A percentile compares a stretch with the other conserved stretches of the same genome.
These are phyloP conservation scores for Antheraea mylitta DNA, from an alignment of 1,140 invertebrate genomes.

Conservation along the genomic window DNA sequence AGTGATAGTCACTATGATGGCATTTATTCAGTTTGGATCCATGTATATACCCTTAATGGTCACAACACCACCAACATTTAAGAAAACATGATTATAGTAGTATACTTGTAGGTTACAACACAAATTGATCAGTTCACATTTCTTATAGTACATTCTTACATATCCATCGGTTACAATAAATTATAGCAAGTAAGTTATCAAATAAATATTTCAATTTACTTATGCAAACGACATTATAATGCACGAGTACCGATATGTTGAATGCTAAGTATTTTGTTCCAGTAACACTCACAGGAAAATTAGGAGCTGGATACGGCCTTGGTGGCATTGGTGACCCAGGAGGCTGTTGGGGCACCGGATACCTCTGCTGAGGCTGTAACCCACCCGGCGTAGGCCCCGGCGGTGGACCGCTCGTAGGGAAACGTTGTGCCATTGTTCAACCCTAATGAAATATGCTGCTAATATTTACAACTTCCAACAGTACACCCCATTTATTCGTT, in stretches of 20 bases:
- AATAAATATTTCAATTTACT: too few relatives aligned
- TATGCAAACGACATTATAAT: not conserved
- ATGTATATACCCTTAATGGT: too few relatives aligned
- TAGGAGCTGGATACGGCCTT: constrained; percentile 58
- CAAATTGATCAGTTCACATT: too few relatives aligned
- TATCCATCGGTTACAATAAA: too few relatives aligned
- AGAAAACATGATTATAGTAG: too few relatives aligned
- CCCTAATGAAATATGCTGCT: not conserved
- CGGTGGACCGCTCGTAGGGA: constrained; percentile 46
- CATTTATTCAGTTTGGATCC: too few relatives aligned
- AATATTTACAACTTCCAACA: not conserved
- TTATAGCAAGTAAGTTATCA: too few relatives aligned
- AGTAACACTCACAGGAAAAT: constrained; percentile 49
- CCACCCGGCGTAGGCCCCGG: constrained; percentile 45
- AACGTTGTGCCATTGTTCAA: constrained; percentile 56
- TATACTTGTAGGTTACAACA: too few relatives aligned
- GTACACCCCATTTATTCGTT: not conserved
- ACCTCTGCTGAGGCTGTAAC: constrained; percentile 53
- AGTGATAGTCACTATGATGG: too few relatives aligned
- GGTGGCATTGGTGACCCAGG: constrained; percentile 58
- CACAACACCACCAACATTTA: too few relatives aligned
- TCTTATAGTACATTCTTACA: too few relatives aligned
- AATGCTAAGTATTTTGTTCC: not conserved
- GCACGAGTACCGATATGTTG: not conserved
- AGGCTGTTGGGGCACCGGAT: constrained; percentile 54